phyloP scores from a whole-genome alignment of 2,113 vertebrate species.

The Salvelinus sp. region DNA sequence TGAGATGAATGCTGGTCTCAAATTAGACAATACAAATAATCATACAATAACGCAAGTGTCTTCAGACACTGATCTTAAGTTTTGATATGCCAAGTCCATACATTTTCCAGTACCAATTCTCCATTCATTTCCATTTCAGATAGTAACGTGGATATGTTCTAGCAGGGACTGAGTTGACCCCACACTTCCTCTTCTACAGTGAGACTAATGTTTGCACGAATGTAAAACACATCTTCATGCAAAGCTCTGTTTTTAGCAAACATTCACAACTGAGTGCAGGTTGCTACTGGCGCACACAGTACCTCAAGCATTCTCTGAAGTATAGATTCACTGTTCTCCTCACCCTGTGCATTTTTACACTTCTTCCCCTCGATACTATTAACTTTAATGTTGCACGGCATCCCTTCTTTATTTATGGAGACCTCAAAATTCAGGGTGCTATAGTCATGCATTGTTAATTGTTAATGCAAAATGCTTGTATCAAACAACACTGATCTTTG shows the following conservation, averaged over 20 bases:
- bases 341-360: background rate
- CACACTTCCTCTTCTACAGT: background rate
- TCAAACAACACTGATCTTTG: slow-evolving; percentile 50
- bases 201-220: background rate
- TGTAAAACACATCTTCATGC: background rate
- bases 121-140: background rate
- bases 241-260: slow-evolving; percentile 15
- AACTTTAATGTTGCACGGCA: slow-evolving; percentile 39
- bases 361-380: slow-evolving; percentile 13
- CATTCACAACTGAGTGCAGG: slow-evolving; percentile 2
- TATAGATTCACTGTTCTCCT: background rate
- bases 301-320: slow-evolving; percentile 16
- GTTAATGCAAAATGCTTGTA: slow-evolving; percentile 49
- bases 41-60: background rate
- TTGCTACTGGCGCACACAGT: background rate
- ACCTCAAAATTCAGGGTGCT: slow-evolving; percentile 33
- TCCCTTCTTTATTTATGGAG: slow-evolving; percentile 42
- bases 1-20: background rate
- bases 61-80: background rate
- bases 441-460: slow-evolving; percentile 48
- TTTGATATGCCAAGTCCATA: background rate
- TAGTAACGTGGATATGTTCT: background rate
- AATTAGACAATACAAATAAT: background rate
- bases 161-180: background rate
- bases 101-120: background rate